A percentile compares a stretch with the other conserved stretches of the same genome.
Conservation (phyloP, 2,113 vertebrate genomes). For the Ancistrus triradiatus region DNA sequence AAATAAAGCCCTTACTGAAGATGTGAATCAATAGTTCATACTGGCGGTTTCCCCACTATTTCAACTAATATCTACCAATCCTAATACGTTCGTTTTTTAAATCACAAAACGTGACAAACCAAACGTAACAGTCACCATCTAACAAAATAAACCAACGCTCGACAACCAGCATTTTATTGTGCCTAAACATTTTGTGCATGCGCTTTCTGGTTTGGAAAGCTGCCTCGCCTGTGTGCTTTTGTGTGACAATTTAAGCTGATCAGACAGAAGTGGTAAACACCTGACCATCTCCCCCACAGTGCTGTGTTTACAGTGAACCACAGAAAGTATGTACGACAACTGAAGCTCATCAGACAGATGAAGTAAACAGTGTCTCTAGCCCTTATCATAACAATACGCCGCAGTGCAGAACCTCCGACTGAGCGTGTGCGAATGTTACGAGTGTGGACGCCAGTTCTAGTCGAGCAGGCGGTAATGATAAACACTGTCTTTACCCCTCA, state of each 20-base stretch:
- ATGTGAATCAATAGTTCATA: no score
- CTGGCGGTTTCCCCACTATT: no score
- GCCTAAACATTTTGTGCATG: no score
- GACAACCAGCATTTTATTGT: no score
- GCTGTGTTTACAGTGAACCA: background rate
- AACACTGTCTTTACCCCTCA: conserved; percentile 45
- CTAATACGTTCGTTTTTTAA: no score
- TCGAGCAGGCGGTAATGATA: conserved; percentile 10
- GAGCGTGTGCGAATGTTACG: conserved; percentile 17
- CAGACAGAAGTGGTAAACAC: background rate
- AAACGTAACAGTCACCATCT: no score
- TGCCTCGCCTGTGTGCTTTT: background rate
- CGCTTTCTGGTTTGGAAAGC: no score
- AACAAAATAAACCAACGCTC: no score
- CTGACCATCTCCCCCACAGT: background rate
- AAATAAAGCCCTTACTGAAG: no score
- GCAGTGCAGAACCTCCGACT: no score
- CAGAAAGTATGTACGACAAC: background rate
- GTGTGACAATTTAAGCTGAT: background rate
- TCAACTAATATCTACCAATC: no score
- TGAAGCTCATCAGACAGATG: conserved; percentile 8
- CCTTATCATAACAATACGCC: background rate
- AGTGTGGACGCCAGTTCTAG: background rate
- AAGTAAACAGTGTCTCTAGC: conserved; percentile 14
- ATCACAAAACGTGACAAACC: no score